phyloP scores from a whole-genome alignment of 2,888 invertebrate genomes.

The Parelbella ahira region DNA sequence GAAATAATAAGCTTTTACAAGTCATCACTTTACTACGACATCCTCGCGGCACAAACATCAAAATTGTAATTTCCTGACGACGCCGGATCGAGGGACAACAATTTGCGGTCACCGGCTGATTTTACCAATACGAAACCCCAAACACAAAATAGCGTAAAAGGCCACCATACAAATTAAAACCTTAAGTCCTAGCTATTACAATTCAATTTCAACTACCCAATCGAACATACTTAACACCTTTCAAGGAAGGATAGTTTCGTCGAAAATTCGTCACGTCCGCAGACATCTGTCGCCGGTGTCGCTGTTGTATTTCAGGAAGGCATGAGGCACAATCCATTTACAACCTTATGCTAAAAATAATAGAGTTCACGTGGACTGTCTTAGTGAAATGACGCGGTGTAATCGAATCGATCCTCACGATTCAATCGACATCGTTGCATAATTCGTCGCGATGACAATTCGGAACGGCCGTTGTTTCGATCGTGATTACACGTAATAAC shows the following conservation, averaged over 20 bases:
- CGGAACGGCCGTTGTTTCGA: constrained; percentile 52
- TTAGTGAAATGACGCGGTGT: constrained; percentile 37
- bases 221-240: constrained; percentile 36
- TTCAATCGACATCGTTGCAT: constrained; percentile 65
- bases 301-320: background rate
- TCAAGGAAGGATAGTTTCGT: constrained; percentile 50
- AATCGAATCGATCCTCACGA: constrained; percentile 64
- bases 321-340: background rate
- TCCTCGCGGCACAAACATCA: constrained; percentile 72
- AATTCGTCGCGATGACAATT: constrained; percentile 78
- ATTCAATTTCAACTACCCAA: constrained; percentile 29
- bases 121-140: constrained; percentile 67
- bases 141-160: constrained; percentile 48
- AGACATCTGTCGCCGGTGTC: constrained; percentile 69
- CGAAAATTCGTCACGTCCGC: constrained; percentile 78
- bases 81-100: constrained; percentile 78
- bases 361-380: background rate
- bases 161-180: constrained; percentile 32
- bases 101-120: constrained; percentile 79
- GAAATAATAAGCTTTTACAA: constrained; percentile 34
- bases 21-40: constrained; percentile 42
- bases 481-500: constrained; percentile 68
- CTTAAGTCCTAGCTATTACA: constrained; percentile 29
- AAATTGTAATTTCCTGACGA: constrained; percentile 78
- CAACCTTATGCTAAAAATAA: constrained; percentile 23